Evolutionary conservation across 2,797 vertebrate genomes (phyloP), one percentile per base, ranked within the genome.

Genomic region (Tympanoctomys barrerae): DNA sequence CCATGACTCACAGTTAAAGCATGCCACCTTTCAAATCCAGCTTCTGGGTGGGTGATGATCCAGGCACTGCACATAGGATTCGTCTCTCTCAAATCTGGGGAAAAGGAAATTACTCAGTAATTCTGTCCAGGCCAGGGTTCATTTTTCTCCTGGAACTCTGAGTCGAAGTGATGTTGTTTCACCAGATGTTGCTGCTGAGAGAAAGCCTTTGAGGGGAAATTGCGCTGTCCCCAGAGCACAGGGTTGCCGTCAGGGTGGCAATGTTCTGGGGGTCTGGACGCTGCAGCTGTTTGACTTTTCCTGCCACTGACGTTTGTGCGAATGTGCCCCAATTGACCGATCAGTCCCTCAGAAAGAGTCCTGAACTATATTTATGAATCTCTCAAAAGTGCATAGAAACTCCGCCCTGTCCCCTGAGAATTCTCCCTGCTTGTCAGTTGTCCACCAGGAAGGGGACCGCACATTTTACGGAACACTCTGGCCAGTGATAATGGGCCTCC

Each of bases 161-260:
- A 75, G 5, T 14, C 10, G 71, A 85, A 81, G 28, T 13, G 21
- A 13, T n/a, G 61, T 2, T 71, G n/a, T 78, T 42, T 62, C 36
- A 52, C 36, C 46, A 71, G 64, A 18, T 2, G 5, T 9, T 31
- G 21, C 18, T 10, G 4, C 33, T 92, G 81, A 94, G 70, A 86
- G 54, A 73, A 86, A 80, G 42, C 24, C 14, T 22, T 0, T 1
- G 12, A 28, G 54, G 62, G 24, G 64, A 39, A 36, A 31, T 33
- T 61, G 2, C 0, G 0, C 19, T 28, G 18, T 68, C 49, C 46
- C 86, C 21, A 19, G 42, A 18, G 52, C 14, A 19, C 46, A 8
- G 21, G 2, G 36, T 0, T 4, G 3, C 3, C 11, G 26, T 8
- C 0, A 10, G 2, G 7, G 10, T 2, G 39, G 21, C 71, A 14